These are phyloP conservation scores for Nipponia nippon DNA, from an alignment of 2,113 vertebrate genomes.

Conservation along the genomic window DNA sequence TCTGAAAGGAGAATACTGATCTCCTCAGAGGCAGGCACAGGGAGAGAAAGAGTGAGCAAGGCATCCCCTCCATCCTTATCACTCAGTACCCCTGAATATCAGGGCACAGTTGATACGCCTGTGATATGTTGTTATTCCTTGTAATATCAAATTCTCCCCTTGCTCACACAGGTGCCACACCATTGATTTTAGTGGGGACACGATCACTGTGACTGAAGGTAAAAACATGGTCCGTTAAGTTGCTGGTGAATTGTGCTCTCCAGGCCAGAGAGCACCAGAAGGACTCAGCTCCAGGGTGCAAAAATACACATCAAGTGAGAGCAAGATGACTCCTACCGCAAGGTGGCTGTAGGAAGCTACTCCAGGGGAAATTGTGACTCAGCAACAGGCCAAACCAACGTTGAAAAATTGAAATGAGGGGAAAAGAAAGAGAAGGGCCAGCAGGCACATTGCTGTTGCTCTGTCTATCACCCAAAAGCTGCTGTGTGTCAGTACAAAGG, in stretches of 20 bases:
- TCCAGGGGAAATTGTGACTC: not conserved
- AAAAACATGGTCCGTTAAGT: not conserved
- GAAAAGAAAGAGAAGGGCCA: not conserved
- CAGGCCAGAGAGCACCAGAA: not conserved
- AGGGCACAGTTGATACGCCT: not conserved
- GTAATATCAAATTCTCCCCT: not conserved
- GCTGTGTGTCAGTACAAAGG: not conserved
- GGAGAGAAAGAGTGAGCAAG: not conserved
- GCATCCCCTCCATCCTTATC: not conserved
- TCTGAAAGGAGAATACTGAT: not conserved
- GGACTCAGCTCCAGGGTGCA: not conserved
- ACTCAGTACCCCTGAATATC: not conserved
- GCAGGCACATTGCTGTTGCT: not conserved
- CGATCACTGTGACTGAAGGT: not conserved
- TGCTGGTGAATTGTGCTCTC: not conserved
- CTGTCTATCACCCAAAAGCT: not conserved
- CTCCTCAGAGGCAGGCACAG: not conserved
- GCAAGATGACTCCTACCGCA: not conserved
- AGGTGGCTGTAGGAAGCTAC: not conserved
- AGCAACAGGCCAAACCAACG: not conserved
- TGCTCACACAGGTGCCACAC: not conserved
- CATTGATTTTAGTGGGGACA: not conserved
- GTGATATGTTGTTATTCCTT: not conserved
- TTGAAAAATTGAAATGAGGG: not conserved
- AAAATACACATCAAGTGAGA: not conserved